These are phyloP conservation scores for Agrotis puta DNA, from an alignment of 2,888 invertebrate species.

Conservation along the genomic window DNA sequence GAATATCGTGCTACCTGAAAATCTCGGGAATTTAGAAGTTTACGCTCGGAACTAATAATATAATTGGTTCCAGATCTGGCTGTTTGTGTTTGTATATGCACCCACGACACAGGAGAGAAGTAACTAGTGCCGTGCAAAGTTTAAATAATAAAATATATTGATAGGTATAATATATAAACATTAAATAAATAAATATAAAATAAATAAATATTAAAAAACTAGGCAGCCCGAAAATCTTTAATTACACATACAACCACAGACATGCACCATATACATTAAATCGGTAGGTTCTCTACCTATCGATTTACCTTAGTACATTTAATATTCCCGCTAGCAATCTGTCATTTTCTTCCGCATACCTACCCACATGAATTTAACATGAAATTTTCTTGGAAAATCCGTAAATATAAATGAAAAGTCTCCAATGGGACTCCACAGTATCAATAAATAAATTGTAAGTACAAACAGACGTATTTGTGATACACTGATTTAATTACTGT, in stretches of 20 bases:
- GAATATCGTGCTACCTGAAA: too few species aligned
- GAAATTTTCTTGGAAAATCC: conserved; percentile 22
- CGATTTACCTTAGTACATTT: not conserved
- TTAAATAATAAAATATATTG: too few species aligned
- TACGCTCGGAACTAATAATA: too few species aligned
- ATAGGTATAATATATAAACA: too few species aligned
- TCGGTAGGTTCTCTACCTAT: too few species aligned
- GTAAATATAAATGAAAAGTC: conserved; percentile 9
- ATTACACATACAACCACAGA: not conserved
- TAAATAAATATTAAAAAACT: too few species aligned
- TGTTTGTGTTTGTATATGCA: too few species aligned
- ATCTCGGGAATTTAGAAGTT: too few species aligned
- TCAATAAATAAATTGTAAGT: conserved; percentile 26
- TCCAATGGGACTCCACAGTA: conserved; percentile 1
- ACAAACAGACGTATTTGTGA: conserved; percentile 9
- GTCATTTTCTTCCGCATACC: conserved; percentile 36
- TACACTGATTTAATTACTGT: conserved; percentile 17
- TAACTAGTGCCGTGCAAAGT: too few species aligned
- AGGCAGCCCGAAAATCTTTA: not conserved
- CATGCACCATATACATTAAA: not conserved
- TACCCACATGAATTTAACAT: conserved; percentile 37
- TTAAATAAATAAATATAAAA: too few species aligned
- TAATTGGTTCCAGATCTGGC: too few species aligned
- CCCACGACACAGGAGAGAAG: too few species aligned
- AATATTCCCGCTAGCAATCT: conserved; percentile 16